Conservation (phyloP, 2,113 vertebrate genomes). For the Dissostichus mawsoni region DNA sequence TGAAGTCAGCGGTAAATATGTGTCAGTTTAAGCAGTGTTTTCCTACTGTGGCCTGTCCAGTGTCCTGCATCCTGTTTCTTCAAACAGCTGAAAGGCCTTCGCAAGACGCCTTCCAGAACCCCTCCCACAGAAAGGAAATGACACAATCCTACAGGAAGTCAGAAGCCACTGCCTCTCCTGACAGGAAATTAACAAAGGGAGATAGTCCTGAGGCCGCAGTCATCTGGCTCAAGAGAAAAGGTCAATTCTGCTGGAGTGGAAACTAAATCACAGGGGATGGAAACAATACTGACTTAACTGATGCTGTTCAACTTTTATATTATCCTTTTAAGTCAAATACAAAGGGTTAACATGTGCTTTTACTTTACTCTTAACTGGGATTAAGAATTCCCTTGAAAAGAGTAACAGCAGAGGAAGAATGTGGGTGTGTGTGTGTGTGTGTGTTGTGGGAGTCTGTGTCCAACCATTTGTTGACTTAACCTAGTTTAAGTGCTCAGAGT, state of each 20-base stretch:
- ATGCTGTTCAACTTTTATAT: neutral
- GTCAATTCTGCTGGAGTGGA: constrained; percentile 25
- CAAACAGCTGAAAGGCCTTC: constrained; percentile 53
- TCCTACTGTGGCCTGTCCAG: constrained; percentile 39
- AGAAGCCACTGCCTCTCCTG: constrained; percentile 67
- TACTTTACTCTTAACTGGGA: neutral
- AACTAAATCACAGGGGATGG: neutral
- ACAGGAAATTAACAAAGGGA: constrained; percentile 77
- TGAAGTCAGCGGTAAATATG: constrained; percentile 19
- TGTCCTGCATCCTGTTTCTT: constrained; percentile 66
- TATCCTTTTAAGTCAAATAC: neutral
- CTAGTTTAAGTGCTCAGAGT: constrained; percentile 19
- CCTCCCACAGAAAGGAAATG: constrained; percentile 68
- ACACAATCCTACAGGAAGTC: constrained; percentile 76
- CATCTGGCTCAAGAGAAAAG: constrained; percentile 45
- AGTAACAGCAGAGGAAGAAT: neutral
- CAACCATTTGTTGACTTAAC: constrained; percentile 50
- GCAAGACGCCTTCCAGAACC: constrained; percentile 18
- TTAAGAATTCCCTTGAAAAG: neutral
- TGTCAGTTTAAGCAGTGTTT: constrained; percentile 45
- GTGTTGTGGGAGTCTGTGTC: neutral
- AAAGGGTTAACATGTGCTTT: neutral
- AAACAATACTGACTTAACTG: neutral
- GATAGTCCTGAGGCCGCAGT: constrained; percentile 47
- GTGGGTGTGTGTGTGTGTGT: too few species aligned